Conservation (phyloP, 2,797 vertebrate species). For the Rachycentron canadum region DNA sequence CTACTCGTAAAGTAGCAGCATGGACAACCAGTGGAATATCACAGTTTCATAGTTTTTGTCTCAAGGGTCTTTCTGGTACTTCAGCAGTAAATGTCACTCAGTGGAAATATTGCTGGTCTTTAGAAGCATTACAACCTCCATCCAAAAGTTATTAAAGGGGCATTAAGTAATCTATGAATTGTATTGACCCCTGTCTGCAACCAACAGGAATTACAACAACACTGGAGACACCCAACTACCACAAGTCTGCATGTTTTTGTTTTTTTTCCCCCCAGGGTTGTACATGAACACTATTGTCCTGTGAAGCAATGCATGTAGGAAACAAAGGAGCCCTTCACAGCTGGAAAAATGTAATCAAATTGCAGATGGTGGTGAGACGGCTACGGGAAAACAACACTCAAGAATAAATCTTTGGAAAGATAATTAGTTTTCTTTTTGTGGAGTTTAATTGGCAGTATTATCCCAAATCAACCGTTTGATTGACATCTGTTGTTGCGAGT, state of each 20-base stretch:
- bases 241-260: neutral
- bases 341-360: constrained; percentile 8
- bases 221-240: neutral
- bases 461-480: constrained; percentile 18
- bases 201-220: constrained; percentile 31
- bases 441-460: constrained; percentile 11
- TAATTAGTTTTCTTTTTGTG: neutral
- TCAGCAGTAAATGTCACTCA: constrained; percentile 30
- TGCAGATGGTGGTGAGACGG: constrained; percentile 18
- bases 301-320: constrained; percentile 1
- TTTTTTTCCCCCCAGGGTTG: neutral
- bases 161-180: constrained; percentile 45
- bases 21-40: constrained; percentile 45
- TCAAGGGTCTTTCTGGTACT: constrained; percentile 35
- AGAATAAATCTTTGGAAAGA: constrained; percentile 1
- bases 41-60: constrained; percentile 45
- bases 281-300: neutral
- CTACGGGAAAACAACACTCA: constrained; percentile 21
- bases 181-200: constrained; percentile 40
- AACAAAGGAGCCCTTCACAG: constrained; percentile 8
- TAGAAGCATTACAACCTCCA: constrained; percentile 12
- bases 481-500: neutral
- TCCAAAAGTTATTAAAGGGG: constrained; percentile 32
- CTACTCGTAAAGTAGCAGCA: constrained; percentile 45
- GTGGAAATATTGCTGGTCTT: constrained; percentile 16